Percentiles rank a stretch among this genome's conserved stretches.
Evolutionary conservation across 2,888 invertebrate species (phyloP).

Genomic region (Ophioninae sp.): DNA sequence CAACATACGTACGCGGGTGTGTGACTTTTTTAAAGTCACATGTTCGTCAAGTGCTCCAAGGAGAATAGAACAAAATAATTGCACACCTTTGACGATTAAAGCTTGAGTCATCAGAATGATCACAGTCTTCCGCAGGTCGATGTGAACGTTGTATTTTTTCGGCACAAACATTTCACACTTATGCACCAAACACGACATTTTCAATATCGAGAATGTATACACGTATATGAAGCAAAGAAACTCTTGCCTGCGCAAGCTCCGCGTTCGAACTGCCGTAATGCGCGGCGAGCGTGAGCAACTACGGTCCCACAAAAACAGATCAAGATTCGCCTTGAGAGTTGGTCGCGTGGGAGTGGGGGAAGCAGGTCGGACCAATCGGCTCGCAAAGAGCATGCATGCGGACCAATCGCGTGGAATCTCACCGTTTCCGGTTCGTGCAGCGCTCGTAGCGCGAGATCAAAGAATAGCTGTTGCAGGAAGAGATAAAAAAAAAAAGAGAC

Average conservation of each 20-base stretch:
- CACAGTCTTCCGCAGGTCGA: slow-evolving; percentile 56
- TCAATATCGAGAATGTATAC: slow-evolving; percentile 36
- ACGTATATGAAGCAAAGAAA: slow-evolving; percentile 1
- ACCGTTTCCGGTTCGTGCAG: slow-evolving; percentile 40
- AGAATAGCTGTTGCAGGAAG: slow-evolving; percentile 38
- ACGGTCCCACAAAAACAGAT: slow-evolving; percentile 1
- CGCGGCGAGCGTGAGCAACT: slow-evolving; percentile 13
- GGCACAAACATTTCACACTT: slow-evolving; percentile 20
- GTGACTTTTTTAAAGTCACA: too few relatives aligned
- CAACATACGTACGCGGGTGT: neutral
- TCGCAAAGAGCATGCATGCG: slow-evolving; percentile 10
- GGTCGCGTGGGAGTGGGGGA: neutral
- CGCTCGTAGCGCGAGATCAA: slow-evolving; percentile 68
- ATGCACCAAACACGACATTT: slow-evolving; percentile 63
- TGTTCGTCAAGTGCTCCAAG: neutral
- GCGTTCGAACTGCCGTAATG: slow-evolving; percentile 68
- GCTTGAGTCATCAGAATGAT: slow-evolving; percentile 64
- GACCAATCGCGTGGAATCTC: slow-evolving; percentile 26
- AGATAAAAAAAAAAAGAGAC: neutral
- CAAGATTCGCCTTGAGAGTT: slow-evolving; percentile 6
- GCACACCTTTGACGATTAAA: slow-evolving; percentile 68
- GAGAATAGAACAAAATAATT: slow-evolving; percentile 13
- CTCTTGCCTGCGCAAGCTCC: slow-evolving; percentile 68
- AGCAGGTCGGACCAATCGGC: slow-evolving; percentile 13
- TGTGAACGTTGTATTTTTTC: slow-evolving; percentile 57